Evolutionary conservation across 2,888 invertebrate species (phyloP).

Genomic region (Temnothorax rugatulus): DNA sequence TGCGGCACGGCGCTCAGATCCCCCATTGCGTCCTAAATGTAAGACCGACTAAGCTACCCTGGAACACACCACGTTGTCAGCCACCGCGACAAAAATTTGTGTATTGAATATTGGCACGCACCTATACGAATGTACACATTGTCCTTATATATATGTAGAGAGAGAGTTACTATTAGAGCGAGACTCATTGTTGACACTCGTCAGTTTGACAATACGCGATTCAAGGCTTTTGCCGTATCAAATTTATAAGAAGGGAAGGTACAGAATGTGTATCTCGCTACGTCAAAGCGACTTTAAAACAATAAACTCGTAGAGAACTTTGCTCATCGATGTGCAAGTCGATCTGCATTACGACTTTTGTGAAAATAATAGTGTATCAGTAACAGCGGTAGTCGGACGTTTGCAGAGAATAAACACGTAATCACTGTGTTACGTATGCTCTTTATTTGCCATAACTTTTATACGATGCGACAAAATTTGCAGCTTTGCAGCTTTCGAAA

Average conservation of each 20-base stretch:
- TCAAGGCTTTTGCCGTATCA: constrained; percentile 3
- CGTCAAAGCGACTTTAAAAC: constrained; percentile 10
- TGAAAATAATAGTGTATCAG: not conserved
- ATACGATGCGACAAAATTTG: constrained; percentile 36
- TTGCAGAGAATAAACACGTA: constrained; percentile 7
- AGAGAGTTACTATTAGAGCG: not conserved
- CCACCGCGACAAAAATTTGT: not conserved
- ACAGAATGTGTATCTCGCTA: not conserved
- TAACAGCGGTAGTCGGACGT: not conserved
- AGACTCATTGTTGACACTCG: constrained; percentile 18
- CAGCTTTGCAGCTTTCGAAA: constrained; percentile 16
- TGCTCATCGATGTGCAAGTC: not conserved
- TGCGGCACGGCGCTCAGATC: constrained; percentile 76
- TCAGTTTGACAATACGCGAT: constrained; percentile 7
- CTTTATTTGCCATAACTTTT: constrained; percentile 52
- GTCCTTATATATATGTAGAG: not conserved
- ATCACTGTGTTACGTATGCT: constrained; percentile 30
- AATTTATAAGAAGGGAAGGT: not conserved
- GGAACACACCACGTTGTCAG: constrained; percentile 50
- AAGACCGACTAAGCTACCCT: constrained; percentile 69
- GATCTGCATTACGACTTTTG: not conserved
- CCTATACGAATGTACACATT: constrained; percentile 14
- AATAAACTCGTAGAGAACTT: not conserved
- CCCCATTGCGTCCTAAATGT: constrained; percentile 74
- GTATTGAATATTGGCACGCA: constrained; percentile 1